A percentile compares a stretch with the other conserved stretches of the same genome.
These are phyloP conservation scores for Microtus ochrogaster DNA, from an alignment of 2,113 vertebrate genomes.

Conservation along the genomic window DNA sequence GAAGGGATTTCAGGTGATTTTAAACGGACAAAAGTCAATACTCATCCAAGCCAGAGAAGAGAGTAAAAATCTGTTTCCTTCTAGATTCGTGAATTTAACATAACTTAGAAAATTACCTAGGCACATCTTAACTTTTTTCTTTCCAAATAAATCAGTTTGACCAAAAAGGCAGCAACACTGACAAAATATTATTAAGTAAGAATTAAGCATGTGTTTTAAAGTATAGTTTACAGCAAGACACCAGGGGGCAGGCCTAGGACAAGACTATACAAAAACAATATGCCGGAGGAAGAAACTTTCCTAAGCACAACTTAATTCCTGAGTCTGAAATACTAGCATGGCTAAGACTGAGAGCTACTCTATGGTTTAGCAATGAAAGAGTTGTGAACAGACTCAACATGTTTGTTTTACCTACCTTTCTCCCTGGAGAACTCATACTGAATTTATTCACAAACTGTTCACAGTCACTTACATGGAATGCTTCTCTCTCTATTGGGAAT, in stretches of 20 bases:
- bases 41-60: background rate
- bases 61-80: background rate
- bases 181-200: background rate
- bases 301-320: conserved; percentile 61
- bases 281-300: background rate
- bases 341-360: conserved; percentile 25
- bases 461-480: background rate
- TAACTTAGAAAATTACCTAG: background rate
- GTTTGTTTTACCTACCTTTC: background rate
- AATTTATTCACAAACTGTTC: background rate
- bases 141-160: conserved; percentile 49
- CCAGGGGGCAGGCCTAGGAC: background rate
- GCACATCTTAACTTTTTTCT: conserved; percentile 6
- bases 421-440: background rate
- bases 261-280: conserved; percentile 9
- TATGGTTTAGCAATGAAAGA: background rate
- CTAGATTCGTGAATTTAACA: background rate
- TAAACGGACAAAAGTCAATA: background rate
- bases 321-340: conserved; percentile 48
- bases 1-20: background rate
- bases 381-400: background rate
- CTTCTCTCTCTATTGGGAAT: background rate
- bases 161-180: background rate
- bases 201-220: background rate
- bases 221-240: background rate